Conservation (phyloP, 2,113 vertebrate species). For the cat (Felis catus) region DNA sequence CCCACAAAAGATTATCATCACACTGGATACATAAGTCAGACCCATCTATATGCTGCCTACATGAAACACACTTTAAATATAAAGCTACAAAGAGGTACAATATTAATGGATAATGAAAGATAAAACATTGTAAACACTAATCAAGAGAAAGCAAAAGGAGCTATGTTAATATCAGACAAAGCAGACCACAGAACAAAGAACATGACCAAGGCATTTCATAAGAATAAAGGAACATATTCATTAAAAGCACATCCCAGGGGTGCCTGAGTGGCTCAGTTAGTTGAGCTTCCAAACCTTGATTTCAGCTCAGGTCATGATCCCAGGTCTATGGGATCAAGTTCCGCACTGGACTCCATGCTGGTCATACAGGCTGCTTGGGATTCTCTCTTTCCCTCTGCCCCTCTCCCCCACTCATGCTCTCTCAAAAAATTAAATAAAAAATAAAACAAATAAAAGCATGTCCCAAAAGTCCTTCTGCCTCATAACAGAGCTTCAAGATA, state of each 20-base stretch:
- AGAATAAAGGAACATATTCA: background rate
- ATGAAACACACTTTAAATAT: constrained; percentile 24
- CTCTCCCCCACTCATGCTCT: too few species aligned
- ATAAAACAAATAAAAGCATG: background rate
- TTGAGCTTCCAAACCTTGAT: too few species aligned
- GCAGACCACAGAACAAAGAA: constrained; percentile 10
- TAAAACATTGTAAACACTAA: background rate
- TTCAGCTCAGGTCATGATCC: too few species aligned
- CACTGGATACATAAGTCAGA: background rate
- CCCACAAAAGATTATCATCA: background rate
- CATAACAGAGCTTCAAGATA: constrained; percentile 14
- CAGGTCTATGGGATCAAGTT: too few species aligned
- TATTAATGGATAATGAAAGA: constrained; percentile 10
- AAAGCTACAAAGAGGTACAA: background rate
- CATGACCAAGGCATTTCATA: background rate
- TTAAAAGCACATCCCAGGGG: background rate
- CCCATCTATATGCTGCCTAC: background rate
- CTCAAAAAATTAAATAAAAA: too few species aligned
- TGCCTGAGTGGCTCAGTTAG: too few species aligned
- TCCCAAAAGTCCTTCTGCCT: background rate
- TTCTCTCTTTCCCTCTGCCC: too few species aligned
- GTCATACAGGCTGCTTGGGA: too few species aligned
- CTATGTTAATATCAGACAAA: background rate
- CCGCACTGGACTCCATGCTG: too few species aligned
- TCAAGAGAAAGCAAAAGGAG: background rate